phyloP scores from a whole-genome alignment of 2,797 vertebrate species.

The Gymnoscopelus braueri region DNA sequence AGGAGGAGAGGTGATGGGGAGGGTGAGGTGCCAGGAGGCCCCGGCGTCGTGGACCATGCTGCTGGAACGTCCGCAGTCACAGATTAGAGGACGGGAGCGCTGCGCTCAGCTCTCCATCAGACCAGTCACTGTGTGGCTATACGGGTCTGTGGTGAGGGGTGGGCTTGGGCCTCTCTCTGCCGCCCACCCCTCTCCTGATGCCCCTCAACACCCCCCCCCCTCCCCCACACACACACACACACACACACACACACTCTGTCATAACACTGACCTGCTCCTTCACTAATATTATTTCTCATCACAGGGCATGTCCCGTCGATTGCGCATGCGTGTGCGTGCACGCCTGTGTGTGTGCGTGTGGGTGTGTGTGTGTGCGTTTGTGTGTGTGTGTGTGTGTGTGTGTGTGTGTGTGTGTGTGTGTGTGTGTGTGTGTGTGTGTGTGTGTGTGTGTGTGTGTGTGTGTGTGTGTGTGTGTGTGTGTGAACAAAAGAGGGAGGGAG shows the following conservation, averaged over 20 bases:
- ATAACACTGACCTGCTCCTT: conserved; percentile 37
- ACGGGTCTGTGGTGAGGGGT: conserved; percentile 18
- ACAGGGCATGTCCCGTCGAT: too few relatives aligned
- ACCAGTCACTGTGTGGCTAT: conserved; percentile 56
- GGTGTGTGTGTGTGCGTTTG: too few relatives aligned
- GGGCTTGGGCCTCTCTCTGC: conserved; percentile 18
- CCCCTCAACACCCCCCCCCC: conserved; percentile 20
- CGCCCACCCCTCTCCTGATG: conserved; percentile 27
- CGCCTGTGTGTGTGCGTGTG: too few relatives aligned
- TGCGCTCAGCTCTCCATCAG: conserved; percentile 54
- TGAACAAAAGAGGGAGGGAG: too few relatives aligned
- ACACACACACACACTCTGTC: conserved; percentile 30
- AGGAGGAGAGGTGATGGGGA: neutral
- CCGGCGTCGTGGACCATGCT: conserved; percentile 9
- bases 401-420: too few relatives aligned
- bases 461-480: too few relatives aligned
- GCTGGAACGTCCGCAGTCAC: conserved; percentile 29
- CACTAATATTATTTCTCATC: conserved; percentile 48
- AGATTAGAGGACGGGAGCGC: conserved; percentile 50
- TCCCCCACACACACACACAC: neutral
- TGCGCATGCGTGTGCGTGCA: too few relatives aligned
- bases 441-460: too few relatives aligned
- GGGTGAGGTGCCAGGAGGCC: conserved; percentile 16
- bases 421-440: too few relatives aligned
- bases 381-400: too few relatives aligned